Evolutionary conservation across 2,888 invertebrate species (phyloP), one percentile per base, ranked within the genome.

Genomic region (Eumacrocentrus americanus): DNA sequence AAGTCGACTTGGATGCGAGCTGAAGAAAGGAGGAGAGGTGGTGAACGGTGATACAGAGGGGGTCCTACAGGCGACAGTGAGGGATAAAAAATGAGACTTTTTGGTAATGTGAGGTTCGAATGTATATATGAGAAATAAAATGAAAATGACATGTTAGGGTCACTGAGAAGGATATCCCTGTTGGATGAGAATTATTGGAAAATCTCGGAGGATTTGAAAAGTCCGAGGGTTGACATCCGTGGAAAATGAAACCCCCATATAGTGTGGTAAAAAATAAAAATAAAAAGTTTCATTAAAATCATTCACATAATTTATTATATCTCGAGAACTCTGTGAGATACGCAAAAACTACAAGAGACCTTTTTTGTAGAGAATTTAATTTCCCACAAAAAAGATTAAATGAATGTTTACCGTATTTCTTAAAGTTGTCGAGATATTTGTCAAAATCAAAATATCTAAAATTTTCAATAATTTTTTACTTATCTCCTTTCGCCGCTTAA

Each of bases 61-160:
- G 12, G 12, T 46, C 23, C n/a, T n/a, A 23, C 14, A 46, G 23
- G 14, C 46, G 46, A 46, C 23, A 34, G 22, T 25, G 38, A 38
- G 23, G 20, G 29, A 40, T n/a, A 23, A 53, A 16, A 25, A 7
- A 53, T 18, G 11, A 23, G 22, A 47, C 23, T 20, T 46, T 14
- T 47, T 40, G 48, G 55, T 62, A 61, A 64, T 65, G 62, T 52
- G 60, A 48, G 61, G 51, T 53, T 59, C 50, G 63, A 63, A 48
- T 37, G 62, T 64, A 61, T 60, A 48, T 52, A 53, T 16, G 59
- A 52, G 50, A 58, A 63, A 61, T 65, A 64, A 69, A 69, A 68
- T 60, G 61, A 59, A 60, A 64, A 63, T 65, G 63, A 62, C 59
- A 48, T 37, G 53, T 52, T 35, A 50, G 58, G 58, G 58, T 59